phyloP scores from a whole-genome alignment of 2,113 vertebrate genomes.

The Suncus etruscus region DNA sequence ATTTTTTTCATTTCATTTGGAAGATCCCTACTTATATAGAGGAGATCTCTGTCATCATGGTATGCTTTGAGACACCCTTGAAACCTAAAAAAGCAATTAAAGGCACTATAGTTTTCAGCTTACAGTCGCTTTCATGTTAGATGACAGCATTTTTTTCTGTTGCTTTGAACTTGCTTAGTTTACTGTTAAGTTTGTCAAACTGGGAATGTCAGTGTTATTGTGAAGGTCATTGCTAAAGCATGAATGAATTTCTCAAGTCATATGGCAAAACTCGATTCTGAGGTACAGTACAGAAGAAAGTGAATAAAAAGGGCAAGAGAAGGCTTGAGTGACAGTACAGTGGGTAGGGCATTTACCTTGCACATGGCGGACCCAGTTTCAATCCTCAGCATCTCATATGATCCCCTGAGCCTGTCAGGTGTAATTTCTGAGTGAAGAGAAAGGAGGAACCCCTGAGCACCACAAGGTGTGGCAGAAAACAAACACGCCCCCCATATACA shows the following conservation, averaged over 20 bases:
- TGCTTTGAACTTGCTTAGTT: not conserved
- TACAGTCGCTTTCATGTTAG: not conserved
- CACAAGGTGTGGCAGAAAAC: too few relatives aligned
- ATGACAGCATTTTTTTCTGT: not conserved
- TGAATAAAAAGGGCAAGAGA: not conserved
- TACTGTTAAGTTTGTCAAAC: not conserved
- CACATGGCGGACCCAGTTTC: too few relatives aligned
- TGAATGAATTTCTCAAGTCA: not conserved
- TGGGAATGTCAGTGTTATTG: not conserved
- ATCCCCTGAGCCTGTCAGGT: too few relatives aligned
- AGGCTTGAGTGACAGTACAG: too few relatives aligned
- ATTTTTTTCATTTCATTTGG: constrained; percentile 15
- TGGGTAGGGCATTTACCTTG: too few relatives aligned
- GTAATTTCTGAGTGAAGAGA: too few relatives aligned
- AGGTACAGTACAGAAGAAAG: not conserved
- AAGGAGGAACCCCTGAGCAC: too few relatives aligned
- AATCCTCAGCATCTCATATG: too few relatives aligned
- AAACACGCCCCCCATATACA: too few relatives aligned
- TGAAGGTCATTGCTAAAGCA: not conserved
- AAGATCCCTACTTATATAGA: not conserved
- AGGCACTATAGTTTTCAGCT: not conserved
- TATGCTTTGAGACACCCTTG: not conserved
- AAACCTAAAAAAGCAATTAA: not conserved
- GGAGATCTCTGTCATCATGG: not conserved
- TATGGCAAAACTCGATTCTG: not conserved